Evolutionary conservation across 2,797 vertebrate species (phyloP).

Genomic region (Peromyscus melanophrys): DNA sequence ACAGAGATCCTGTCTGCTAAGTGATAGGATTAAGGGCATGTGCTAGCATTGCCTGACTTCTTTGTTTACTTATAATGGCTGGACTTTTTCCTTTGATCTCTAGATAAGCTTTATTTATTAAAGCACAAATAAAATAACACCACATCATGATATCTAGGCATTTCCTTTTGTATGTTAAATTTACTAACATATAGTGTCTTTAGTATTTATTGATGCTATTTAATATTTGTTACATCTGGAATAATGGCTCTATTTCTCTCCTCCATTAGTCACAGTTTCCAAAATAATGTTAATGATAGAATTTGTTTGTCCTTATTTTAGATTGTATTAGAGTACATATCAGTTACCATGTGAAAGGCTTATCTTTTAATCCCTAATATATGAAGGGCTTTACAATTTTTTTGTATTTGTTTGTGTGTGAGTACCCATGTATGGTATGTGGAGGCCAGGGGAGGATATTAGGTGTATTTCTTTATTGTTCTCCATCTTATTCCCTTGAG

Average conservation of each 20-base stretch:
- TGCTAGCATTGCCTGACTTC: no score
- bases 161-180: neutral
- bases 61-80: no score
- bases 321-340: neutral
- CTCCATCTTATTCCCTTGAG: neutral
- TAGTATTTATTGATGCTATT: constrained; percentile 17
- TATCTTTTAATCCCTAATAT: neutral
- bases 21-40: no score
- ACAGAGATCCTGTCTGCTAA: no score
- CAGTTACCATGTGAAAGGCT: constrained; percentile 14
- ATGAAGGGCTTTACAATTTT: neutral
- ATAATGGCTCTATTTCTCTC: neutral
- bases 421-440: neutral
- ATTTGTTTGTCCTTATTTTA: constrained; percentile 31
- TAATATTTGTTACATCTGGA: neutral
- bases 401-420: neutral
- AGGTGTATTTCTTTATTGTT: neutral
- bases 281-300: constrained; percentile 7
- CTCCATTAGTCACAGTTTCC: neutral
- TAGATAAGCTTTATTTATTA: no score
- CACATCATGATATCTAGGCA: neutral
- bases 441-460: neutral
- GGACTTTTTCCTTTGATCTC: no score
- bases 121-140: no score
- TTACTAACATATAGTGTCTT: neutral